A percentile compares a stretch with the other conserved stretches of the same genome.
These are phyloP conservation scores for Rhyacophila brunnea DNA, from an alignment of 1,140 invertebrate species.

Conservation along the genomic window DNA sequence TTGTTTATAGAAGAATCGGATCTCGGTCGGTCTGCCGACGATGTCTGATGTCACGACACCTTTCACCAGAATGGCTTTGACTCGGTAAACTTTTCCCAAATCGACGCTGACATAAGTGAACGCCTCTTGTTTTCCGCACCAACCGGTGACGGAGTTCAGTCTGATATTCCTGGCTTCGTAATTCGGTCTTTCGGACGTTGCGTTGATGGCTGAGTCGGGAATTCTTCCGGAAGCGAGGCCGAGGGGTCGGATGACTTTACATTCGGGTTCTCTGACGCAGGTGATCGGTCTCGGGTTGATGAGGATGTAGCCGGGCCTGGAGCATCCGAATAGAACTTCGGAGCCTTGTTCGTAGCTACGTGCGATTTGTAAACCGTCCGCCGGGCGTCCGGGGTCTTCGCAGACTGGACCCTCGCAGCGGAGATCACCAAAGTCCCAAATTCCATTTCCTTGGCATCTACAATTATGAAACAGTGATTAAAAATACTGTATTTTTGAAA, in stretches of 20 bases:
- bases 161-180: slow-evolving; percentile 88
- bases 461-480: slow-evolving; percentile 4
- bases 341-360: slow-evolving; percentile 92
- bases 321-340: slow-evolving; percentile 87
- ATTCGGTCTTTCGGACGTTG: slow-evolving; percentile 88
- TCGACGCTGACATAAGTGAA: slow-evolving; percentile 96
- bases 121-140: slow-evolving; percentile 92
- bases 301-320: slow-evolving; percentile 87
- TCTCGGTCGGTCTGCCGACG: slow-evolving; percentile 90
- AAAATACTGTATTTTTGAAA: background rate
- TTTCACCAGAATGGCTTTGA: slow-evolving; percentile 90
- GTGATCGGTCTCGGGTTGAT: slow-evolving; percentile 88
- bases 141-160: slow-evolving; percentile 91
- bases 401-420: slow-evolving; percentile 95
- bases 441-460: slow-evolving; percentile 82
- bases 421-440: slow-evolving; percentile 96
- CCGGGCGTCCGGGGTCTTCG: slow-evolving; percentile 90
- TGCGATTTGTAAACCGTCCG: slow-evolving; percentile 85
- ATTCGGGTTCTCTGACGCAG: slow-evolving; percentile 90
- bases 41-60: slow-evolving; percentile 94
- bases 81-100: slow-evolving; percentile 83
- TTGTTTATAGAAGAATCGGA: slow-evolving; percentile 96
- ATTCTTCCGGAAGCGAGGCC: slow-evolving; percentile 89
- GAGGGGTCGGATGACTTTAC: slow-evolving; percentile 87
- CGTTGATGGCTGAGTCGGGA: slow-evolving; percentile 94